Evolutionary conservation across 2,797 vertebrate genomes (phyloP), one percentile per base, ranked within the genome.

Genomic region (Acanthurus leucopareius): DNA sequence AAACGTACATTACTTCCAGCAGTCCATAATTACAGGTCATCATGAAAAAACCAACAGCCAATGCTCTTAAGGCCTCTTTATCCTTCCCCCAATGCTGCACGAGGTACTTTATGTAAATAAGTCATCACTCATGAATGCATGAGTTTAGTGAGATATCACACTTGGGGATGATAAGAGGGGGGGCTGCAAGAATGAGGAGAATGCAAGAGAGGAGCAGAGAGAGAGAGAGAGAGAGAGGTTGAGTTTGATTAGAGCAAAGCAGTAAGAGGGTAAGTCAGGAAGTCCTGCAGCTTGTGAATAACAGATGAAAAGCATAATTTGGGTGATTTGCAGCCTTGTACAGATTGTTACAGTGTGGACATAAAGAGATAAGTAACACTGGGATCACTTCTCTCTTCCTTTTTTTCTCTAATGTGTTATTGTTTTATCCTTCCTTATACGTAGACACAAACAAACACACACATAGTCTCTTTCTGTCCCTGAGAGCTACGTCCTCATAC

Each of bases 281-380:
- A 86, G 79, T 90, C 86, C 89, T 80, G 0, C 75, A 77, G 85
- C 88, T 89, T 65, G 89, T 92, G 83, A 92, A 92, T 92, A 89
- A 93, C 88, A 91, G 79, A 92, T 69, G 20, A 86, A 89, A 85
- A 83, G 73, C 87, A 89, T 89, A 73, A 90, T 89, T 86, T 79
- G 62, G 57, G 28, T 10, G 7, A 83, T 87, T 83, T 67, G 72
- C 68, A 67, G 62, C 56, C 48, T 59, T 47, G 57, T 71, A 77
- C 76, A 78, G 73, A 82, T 88, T 25, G 71, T 80, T 77, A 83
- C 73, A 76, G 76, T 17, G 67, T 65, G 51, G 54, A 75, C 80
- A 88, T 93, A 91, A 83, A 88, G 82, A 71, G 66, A 85, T 83
- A 45, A 81, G 70, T 52, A 54, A 45, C 19, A 63, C 25, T 3